Conservation (phyloP, 2,113 vertebrate genomes). For the Sorex araneus region DNA sequence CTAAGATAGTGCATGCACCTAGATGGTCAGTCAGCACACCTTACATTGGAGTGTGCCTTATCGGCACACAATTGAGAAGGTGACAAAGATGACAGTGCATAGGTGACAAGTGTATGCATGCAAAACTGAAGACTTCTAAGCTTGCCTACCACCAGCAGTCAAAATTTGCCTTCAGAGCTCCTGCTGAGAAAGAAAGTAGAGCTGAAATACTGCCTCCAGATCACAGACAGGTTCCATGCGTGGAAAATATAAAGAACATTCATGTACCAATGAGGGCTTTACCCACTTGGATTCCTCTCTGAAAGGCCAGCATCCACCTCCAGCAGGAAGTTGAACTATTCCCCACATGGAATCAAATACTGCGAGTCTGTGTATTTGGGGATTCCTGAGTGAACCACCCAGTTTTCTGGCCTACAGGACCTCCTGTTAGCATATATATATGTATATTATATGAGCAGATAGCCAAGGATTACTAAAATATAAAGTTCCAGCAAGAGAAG, state of each 20-base stretch:
- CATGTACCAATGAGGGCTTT: not conserved
- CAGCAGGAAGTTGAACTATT: not conserved
- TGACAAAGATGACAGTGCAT: too few relatives aligned
- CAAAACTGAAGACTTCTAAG: too few relatives aligned
- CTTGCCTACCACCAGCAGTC: too few relatives aligned
- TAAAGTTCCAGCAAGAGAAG: not conserved
- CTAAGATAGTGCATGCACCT: not conserved
- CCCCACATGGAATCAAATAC: not conserved
- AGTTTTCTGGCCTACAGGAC: not conserved
- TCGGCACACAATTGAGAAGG: not conserved
- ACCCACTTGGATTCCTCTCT: not conserved
- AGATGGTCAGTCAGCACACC: not conserved
- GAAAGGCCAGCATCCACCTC: not conserved
- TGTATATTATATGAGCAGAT: too few relatives aligned
- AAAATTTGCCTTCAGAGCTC: too few relatives aligned
- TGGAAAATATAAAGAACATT: too few relatives aligned
- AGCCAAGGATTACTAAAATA: not conserved
- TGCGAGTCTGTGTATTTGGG: not conserved
- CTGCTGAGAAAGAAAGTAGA: not conserved
- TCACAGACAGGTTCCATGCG: not conserved
- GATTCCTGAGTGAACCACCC: not conserved
- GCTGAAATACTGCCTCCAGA: not conserved
- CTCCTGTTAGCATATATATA: not conserved
- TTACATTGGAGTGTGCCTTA: too few relatives aligned
- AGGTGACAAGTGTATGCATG: too few relatives aligned